Conservation (phyloP, 2,113 vertebrate genomes). For the Grallaria varia region DNA sequence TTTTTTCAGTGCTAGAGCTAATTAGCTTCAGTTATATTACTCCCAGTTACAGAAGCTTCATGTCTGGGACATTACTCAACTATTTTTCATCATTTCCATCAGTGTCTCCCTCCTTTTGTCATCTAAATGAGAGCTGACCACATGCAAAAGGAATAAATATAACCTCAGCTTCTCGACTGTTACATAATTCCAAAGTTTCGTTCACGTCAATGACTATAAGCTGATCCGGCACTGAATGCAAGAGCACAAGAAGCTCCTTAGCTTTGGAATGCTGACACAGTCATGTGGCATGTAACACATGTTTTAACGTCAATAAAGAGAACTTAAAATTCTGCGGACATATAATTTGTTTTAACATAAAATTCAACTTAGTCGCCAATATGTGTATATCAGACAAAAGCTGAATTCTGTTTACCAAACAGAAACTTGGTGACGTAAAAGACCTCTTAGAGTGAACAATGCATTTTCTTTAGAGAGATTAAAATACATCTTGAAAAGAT, state of each 20-base stretch:
- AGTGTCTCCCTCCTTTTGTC: background rate
- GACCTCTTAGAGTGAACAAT: background rate
- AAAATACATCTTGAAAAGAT: background rate
- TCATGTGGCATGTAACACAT: background rate
- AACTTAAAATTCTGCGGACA: background rate
- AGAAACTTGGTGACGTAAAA: background rate
- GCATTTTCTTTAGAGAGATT: background rate
- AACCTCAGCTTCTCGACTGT: background rate
- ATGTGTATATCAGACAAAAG: background rate
- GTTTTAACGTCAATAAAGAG: background rate
- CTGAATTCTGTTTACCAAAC: background rate
- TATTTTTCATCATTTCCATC: background rate
- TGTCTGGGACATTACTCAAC: background rate
- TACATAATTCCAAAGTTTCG: background rate
- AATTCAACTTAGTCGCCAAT: background rate
- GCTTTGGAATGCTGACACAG: accelerated
- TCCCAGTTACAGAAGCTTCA: background rate
- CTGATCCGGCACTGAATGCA: background rate
- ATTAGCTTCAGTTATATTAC: background rate
- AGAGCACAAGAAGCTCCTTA: background rate
- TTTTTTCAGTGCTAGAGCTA: background rate
- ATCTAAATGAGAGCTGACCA: background rate
- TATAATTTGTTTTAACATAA: background rate
- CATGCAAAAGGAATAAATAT: background rate
- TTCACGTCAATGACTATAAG: background rate